Conservation (phyloP, 2,888 invertebrate species). For the Xylophagus ater region DNA sequence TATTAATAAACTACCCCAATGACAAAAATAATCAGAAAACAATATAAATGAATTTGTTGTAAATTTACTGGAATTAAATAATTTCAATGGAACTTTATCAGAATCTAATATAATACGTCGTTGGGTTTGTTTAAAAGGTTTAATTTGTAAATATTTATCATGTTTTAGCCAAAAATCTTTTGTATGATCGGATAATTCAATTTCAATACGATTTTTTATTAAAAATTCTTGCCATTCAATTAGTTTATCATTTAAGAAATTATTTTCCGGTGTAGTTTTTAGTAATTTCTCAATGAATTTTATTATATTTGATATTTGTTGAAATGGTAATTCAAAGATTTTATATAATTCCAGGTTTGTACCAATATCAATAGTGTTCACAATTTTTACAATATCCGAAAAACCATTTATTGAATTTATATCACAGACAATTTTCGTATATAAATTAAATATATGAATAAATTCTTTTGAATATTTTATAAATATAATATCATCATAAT, state of each 20-base stretch:
- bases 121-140: conserved; percentile 45
- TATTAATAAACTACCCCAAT: conserved; percentile 56
- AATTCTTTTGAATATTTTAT: conserved; percentile 60
- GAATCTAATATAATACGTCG: conserved; percentile 72
- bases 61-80: conserved; percentile 61
- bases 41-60: conserved; percentile 70
- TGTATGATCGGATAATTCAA: conserved; percentile 33
- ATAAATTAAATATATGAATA: conserved; percentile 58
- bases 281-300: conserved; percentile 30
- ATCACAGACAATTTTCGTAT: conserved; percentile 60
- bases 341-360: conserved; percentile 24
- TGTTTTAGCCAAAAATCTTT: conserved; percentile 35
- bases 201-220: conserved; percentile 28
- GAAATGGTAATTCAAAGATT: conserved; percentile 31
- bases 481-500: conserved; percentile 55
- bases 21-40: conserved; percentile 70
- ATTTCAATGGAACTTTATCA: conserved; percentile 53
- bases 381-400: conserved; percentile 23
- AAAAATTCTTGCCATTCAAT: conserved; percentile 30
- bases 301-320: conserved; percentile 28
- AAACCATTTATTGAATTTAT: conserved; percentile 56
- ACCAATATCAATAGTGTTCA: conserved; percentile 42
- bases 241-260: conserved; percentile 28
- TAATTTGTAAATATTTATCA: conserved; percentile 32
- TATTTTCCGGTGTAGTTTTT: conserved; percentile 21